Evolutionary conservation across 1,140 invertebrate genomes (phyloP).

Genomic region (Whitmania pigra): DNA sequence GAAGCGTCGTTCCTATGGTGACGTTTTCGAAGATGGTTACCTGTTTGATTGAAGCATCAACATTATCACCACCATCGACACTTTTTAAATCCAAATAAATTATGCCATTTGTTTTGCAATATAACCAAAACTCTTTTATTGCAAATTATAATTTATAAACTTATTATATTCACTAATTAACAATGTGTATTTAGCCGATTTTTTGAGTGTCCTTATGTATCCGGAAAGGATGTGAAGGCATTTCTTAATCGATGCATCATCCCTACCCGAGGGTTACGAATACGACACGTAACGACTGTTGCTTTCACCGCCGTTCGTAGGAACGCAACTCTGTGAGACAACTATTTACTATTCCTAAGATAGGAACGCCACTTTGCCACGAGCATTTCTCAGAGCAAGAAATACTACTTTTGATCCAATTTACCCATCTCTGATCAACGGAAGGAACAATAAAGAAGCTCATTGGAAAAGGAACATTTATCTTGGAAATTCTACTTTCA

Average conservation of each 20-base stretch:
- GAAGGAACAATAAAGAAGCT: slow-evolving; percentile 1
- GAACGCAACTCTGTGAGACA: too few relatives aligned
- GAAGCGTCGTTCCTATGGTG: slow-evolving; percentile 70
- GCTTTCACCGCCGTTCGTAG: too few relatives aligned
- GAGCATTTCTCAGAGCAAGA: too few relatives aligned
- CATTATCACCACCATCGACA: slow-evolving; percentile 44
- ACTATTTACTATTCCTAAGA: too few relatives aligned
- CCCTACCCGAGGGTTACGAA: too few relatives aligned
- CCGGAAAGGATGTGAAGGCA: too few relatives aligned
- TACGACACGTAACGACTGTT: too few relatives aligned
- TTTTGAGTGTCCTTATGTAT: too few relatives aligned
- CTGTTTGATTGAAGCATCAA: slow-evolving; percentile 79
- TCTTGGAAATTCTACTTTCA: slow-evolving; percentile 49
- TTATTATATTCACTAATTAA: not conserved
- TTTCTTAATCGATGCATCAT: too few relatives aligned
- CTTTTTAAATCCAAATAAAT: slow-evolving; percentile 33
- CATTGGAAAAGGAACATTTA: not conserved
- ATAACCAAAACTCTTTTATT: not conserved
- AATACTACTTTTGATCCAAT: too few relatives aligned
- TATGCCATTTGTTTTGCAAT: not conserved
- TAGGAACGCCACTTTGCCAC: too few relatives aligned
- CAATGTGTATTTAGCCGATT: too few relatives aligned
- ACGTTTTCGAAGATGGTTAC: slow-evolving; percentile 79
- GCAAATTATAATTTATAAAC: not conserved
- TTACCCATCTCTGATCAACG: not conserved